Evolutionary conservation across 2,888 invertebrate species (phyloP), one percentile per base, ranked within the genome.

Genomic region (Heliconius aoede): DNA sequence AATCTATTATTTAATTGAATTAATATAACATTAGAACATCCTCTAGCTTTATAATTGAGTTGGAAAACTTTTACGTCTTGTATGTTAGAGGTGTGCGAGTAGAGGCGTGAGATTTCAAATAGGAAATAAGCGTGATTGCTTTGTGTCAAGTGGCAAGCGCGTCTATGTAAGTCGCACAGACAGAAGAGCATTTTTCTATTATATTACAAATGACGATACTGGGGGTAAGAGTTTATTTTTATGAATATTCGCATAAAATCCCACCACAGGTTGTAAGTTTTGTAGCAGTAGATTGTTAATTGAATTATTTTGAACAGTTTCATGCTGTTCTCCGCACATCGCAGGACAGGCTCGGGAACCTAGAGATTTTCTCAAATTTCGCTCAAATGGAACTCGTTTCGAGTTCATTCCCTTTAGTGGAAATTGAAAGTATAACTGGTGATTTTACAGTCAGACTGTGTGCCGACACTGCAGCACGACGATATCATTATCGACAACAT

Each of bases 11-110:
- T 21, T 46, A 21, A 21, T 46, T 58, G 83, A 84, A 82, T 83
- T 83, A 13, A 77, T 81, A 80, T 74, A 83, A 85, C 81, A 86
- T 87, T 85, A n/a, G n/a, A n/a, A n/a, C n/a, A 85, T 82, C 82
- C 80, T 79, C 79, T 82, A 85, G 84, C 81, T 82, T 86, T 81
- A 84, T 86, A 85, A 85, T 85, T 85, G 84, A 85, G 85, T 85
- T 84, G 85, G 85, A 86, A 89, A 87, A 85, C 83, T 85, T 86
- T 88, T 81, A 87, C 85, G 90, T 87, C 87, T 85, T 79, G 80
- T 82, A 83, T 85, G 86, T 78, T 79, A 81, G 83, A 81, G 80
- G 84, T n/a, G n/a, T n/a, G 81, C 82, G 80, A 80, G 82, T 80
- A 78, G 81, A 83, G 82, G 84, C 78, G 80, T 78, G 81, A 74